Evolutionary conservation across 2,797 vertebrate species (phyloP), one percentile per base, ranked within the genome.

Genomic region (Falco peregrinus): DNA sequence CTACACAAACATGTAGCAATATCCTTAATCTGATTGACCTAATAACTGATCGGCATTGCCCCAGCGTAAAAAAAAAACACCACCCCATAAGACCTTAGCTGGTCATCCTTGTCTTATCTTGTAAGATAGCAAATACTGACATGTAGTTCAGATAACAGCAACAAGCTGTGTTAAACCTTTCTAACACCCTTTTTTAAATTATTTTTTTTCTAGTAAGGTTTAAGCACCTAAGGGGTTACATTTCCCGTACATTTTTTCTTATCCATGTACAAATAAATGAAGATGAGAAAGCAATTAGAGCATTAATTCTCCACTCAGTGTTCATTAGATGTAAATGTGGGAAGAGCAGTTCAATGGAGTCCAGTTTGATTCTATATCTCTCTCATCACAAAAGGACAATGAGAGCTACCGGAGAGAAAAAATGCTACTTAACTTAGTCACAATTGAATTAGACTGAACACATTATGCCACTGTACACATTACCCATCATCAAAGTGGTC

Each of bases 391-490:
- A 47, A 73, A 45, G 43, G 12, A 76, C 7, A 60, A 31, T 33
- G 28, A 85, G 35, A 56, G 8, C 9, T 78, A 50, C 3, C 20
- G 77, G 33, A 64, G 14, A 80, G 14, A 65, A 90, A 90, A 91
- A 81, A 45, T 41, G 13, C 2, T 54, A 48, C 45, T 64, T 84
- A n/a, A 22, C 4, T 76, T 28, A 87, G 47, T 48, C 60, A 88
- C 31, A 92, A 87, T 54, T 85, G 81, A 81, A 95, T 87, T 68
- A 82, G 37, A 77, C 89, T 67, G 83, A 89, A 37, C 39, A n/a
- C 0, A 57, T 71, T 64, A 78, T 45, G 16, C 54, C 43, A 56
- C 56, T 57, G 24, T 47, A 37, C 39, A n/a, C 0, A 57, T 71
- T 64, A 78, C 69, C 77, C 54, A 76, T 76, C 8, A 3, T 3